These are phyloP conservation scores for Nyctereutes procyonoides DNA, from an alignment of 2,113 vertebrate genomes.

Conservation along the genomic window DNA sequence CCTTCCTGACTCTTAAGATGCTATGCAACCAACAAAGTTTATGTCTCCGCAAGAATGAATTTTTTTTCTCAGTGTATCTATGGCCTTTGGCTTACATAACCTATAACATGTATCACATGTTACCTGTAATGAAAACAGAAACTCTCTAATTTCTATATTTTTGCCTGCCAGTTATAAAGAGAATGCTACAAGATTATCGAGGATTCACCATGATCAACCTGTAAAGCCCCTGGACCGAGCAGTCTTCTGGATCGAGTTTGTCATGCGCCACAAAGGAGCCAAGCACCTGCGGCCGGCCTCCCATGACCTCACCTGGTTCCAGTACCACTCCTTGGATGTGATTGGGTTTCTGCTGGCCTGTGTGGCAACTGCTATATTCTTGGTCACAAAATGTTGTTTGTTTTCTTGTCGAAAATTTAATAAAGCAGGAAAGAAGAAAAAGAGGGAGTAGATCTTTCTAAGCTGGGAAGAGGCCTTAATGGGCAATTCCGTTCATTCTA, in stretches of 20 bases:
- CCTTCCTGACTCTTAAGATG: neutral
- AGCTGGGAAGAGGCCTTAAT: neutral
- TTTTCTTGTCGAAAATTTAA: conserved; percentile 84
- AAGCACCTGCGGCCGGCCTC: conserved; percentile 91
- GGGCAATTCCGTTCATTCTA: neutral
- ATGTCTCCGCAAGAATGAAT: neutral
- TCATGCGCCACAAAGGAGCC: conserved; percentile 94
- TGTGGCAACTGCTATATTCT: conserved; percentile 68
- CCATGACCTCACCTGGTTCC: conserved; percentile 93
- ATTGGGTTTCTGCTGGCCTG: conserved; percentile 87
- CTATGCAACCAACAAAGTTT: neutral
- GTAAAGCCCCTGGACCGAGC: conserved; percentile 90
- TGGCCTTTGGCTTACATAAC: neutral
- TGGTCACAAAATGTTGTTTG: conserved; percentile 86
- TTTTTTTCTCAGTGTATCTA: neutral
- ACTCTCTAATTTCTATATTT: neutral
- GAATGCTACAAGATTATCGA: conserved; percentile 88
- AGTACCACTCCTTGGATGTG: conserved; percentile 94
- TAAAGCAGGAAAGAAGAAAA: conserved; percentile 80
- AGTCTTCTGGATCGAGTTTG: conserved; percentile 95
- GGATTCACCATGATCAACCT: conserved; percentile 93
- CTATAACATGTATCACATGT: neutral
- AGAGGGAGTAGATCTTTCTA: conserved; percentile 81
- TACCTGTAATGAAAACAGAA: neutral
- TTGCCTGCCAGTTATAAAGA: conserved; percentile 90